Evolutionary conservation across 2,797 vertebrate species (phyloP), one percentile per base, ranked within the genome.

Genomic region (Clamator glandarius): DNA sequence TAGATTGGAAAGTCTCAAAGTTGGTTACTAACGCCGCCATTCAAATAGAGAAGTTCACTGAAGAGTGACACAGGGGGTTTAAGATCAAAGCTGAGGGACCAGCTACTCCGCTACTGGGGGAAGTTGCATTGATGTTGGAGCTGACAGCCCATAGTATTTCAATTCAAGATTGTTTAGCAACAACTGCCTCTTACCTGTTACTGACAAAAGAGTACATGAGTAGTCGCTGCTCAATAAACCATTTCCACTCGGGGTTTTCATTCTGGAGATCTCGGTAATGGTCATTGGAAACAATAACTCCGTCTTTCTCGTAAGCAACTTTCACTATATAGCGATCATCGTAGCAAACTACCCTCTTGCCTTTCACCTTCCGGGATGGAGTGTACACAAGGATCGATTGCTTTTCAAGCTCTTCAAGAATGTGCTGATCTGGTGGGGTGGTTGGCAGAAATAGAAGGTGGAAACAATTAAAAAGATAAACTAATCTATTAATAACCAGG

Each of bases 151-250:
- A 3, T 15, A 24, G 14, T 3, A 5, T 64, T 90, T 36, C 35
- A 70, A 46, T 62, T 42, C 26, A 19, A 54, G 28, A 5, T 31
- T 20, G 13, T 31, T 2, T 28, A 54, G 29, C 57, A 31, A 3
- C 48, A 74, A 4, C 17, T 14, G 7, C 29, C 52, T 52, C 98
- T 52, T 95, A 99, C 99, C 98, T 98, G 97, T 99, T 98, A 3
- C 98, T 99, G 81, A 98, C 99, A 7, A 99, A 99, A 17, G 98
- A 98, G 96, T 98, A 99, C 99, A 99, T 99, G 64, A 99, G 98
- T 25, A 99, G 97, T 50, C 98, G 95, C 78, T 99, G 98, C 95
- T 99, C 99, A 1, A 99, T 99, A 81, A 99, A 99, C 98, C 98
- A 98, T 92, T 99, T 99, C 99, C 99, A 99, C 84, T 98, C 98